Base-by-base conservation (phyloP, 2,888 invertebrate species). In the Chymomyza fuscimana region DNA sequence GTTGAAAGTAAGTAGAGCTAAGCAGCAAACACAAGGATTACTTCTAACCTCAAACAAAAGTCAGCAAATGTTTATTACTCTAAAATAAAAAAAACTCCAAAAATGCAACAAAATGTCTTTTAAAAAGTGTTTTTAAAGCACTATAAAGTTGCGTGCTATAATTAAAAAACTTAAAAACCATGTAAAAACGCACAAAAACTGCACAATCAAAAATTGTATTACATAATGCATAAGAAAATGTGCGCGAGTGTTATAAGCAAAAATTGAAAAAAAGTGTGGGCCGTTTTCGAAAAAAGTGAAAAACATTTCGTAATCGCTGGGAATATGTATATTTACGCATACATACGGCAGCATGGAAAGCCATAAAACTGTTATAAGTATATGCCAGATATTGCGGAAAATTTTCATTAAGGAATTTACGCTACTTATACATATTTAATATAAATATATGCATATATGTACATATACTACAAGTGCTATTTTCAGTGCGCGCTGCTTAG, bases 1-100 rank as follows among this genome's bases (percentile, higher is more conserved):
- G 92, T 97, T 93, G 97, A 97, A 94, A 96, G 97, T 97, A 94
- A 97, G 97, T 96, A 93, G 50, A 79, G 66, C 81, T 40, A 56
- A 46, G 40, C n/a, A 32, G 12, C 52, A 19, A 72, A 72, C 62
- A 65, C 73, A 82, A 86, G 83, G 83, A 84, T 86, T 84, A 84
- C 74, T 70, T 65, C 72, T 85, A 88, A 88, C 87, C 85, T 86
- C 73, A 82, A 81, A 81, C 12, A 46, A 68, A 78, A 76, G 58
- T n/a, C 64, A 64, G 72, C 16, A 29, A 65, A 54, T 58, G 32
- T 10, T 46, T 46, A 12, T 12, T 46, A 40, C 40, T 40, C n/a
- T 10, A 19, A 19, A 19, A n/a, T n/a, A n/a, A 19, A 6, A 36
- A 56, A 64, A 64, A 78, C 61, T 73, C 56, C 58, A 54, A 72